Base-by-base conservation (phyloP, 2,797 vertebrate genomes). In the Acipenser oxyrinchus region DNA sequence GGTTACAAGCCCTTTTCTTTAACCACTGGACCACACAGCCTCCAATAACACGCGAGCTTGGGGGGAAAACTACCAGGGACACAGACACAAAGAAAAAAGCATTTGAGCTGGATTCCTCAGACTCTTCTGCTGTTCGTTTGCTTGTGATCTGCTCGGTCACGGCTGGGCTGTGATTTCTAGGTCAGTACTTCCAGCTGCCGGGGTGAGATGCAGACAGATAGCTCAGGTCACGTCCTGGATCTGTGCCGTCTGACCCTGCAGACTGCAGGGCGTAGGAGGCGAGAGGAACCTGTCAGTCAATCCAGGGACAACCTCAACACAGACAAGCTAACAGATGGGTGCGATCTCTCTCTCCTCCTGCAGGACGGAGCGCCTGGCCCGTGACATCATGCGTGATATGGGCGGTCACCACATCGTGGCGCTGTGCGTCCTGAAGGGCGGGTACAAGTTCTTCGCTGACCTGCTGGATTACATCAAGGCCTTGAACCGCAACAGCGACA, bases 381-480 rank as follows among this genome's bases (percentile, higher is more conserved):
- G 93, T 72, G 96, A 99, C 77, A 98, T 99, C 67, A 95, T 99
- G 95, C 94, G 93, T 72, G 93, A 94, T 77, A 99, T 99, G 96
- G 97, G 96, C 61, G 95, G 92, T 55, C 95, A 99, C 78, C 96
- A 99, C 76, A 99, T 99, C 0, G 94, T 98, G 49, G 96, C 95
- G 13, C 93, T 99, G 53, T 99, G 97, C 69, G 97, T 99, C 60
- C 94, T 99, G 51, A 99, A 99, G 79, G 96, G 96, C 8, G 96
- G 96, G 64, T 99, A 99, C 86, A 99, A 99, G 75, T 99, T 99
- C 82, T 99, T 99, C 79, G 94, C 96, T 48, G 96, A 99, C 79
- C 88, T 99, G 67, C 87, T 99, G 76, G 97, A 98, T 87, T 99
- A 96, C 80, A 99, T 99, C 85, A 99, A 99, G 87, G 93, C 94